phyloP scores from a whole-genome alignment of 2,888 invertebrate genomes.

The Watsonalla cultraria region DNA sequence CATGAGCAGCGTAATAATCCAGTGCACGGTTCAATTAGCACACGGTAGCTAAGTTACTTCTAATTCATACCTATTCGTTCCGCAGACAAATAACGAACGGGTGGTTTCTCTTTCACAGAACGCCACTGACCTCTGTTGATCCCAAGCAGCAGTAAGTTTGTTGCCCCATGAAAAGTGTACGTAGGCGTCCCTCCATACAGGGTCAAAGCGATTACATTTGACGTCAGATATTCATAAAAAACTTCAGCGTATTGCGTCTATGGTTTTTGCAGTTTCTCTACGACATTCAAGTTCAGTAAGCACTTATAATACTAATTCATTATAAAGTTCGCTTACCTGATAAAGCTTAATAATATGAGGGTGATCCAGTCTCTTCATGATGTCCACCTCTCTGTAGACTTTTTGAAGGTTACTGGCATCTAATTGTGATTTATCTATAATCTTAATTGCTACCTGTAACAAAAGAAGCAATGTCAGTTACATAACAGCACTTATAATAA shows the following conservation, averaged over 20 bases:
- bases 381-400: constrained; percentile 97
- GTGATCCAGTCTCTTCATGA: constrained; percentile 97
- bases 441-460: constrained; percentile 96
- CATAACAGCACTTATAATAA: not conserved
- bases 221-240: constrained; percentile 4
- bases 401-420: constrained; percentile 95
- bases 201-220: constrained; percentile 10
- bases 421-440: constrained; percentile 95
- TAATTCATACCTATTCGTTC: constrained; percentile 42
- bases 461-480: constrained; percentile 27
- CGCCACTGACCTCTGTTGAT: constrained; percentile 27
- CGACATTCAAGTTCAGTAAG: too few species aligned
- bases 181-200: constrained; percentile 9
- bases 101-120: constrained; percentile 31
- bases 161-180: constrained; percentile 10
- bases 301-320: too few species aligned
- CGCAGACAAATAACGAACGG: constrained; percentile 34
- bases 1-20: constrained; percentile 19
- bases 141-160: constrained; percentile 12
- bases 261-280: not conserved
- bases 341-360: constrained; percentile 98
- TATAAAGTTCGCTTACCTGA: constrained; percentile 81
- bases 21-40: constrained; percentile 25
- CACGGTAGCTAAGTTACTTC: constrained; percentile 21
- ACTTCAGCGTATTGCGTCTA: not conserved